Evolutionary conservation across 2,888 invertebrate genomes (phyloP), one percentile per base, ranked within the genome.

Genomic region (Thereva unica): DNA sequence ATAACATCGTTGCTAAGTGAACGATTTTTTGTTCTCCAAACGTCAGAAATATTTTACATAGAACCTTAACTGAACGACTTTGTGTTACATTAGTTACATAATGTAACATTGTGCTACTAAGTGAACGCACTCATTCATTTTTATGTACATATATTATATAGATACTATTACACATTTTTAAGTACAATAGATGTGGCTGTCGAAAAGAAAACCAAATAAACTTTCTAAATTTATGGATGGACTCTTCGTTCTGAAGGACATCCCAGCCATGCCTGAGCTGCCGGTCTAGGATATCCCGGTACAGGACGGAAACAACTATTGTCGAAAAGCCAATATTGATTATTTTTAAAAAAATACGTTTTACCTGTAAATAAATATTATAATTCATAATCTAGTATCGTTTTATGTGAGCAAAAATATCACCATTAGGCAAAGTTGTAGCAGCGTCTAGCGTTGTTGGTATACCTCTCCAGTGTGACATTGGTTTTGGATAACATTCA

Each of bases 301-400:
- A 87, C 87, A 0, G 85, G 85, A 5, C 81, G 83, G 6, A 89
- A 81, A 72, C 82, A 78, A 49, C 76, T 71, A 77, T 90, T 89
- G 78, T 92, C 88, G 78, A 91, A 91, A 69, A 87, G 85, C 89
- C 90, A 92, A 78, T 86, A 91, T 1, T 86, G 82, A 5, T 87
- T 85, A 2, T 85, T 88, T 79, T 88, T 88, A 82, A 92, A 91
- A 82, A 92, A 92, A 76, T 87, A 91, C 0, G 91, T 91, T 71
- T 85, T 80, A 8, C 84, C 91, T 91, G n/a, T n/a, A 37, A 35
- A 49, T 50, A 52, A 12, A 38, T 54, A 37, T 5, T n/a, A n/a
- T 38, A n/a, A 64, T 59, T 40, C 65, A 45, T 54, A 45, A 34
- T 59, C 45, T 1, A 6, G 5, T 34, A 49, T 10, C 45, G 38